Base-by-base conservation (phyloP, 2,113 vertebrate species). In the Aptenodytes patagonicus region DNA sequence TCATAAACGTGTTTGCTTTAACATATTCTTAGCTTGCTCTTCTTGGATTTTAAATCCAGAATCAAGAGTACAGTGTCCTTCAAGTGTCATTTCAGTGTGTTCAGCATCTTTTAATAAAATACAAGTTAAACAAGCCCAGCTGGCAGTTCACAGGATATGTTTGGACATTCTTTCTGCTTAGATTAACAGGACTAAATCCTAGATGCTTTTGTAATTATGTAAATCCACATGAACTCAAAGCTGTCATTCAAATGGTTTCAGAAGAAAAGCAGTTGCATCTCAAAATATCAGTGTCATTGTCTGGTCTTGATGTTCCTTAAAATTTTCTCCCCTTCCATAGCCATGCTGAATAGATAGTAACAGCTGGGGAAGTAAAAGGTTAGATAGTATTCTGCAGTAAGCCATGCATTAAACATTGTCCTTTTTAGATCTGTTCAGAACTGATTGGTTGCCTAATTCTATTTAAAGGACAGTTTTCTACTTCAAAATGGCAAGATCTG, bases 111-210 rank as follows among this genome's bases (percentile, higher is more conserved):
- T 87, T 94, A 47, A 6, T 89, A 87, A 93, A 95, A 82, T 8
- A 42, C 55, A 85, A 93, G 36, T 70, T 93, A 95, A 97, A 92
- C 84, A 93, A 82, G 84, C 81, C 87, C 94, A 95, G 80, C 83
- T 98, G 96, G 91, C 83, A 82, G 32, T 79, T 81, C 64, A 55
- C 15, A 49, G 60, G 83, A 71, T 83, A 55, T 95, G 69, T 94
- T 97, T 98, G 93, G 86, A 86, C 83, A 71, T 94, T 95, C 51
- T 94, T 97, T 95, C 75, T 86, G 34, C 73, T 95, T 87, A 71
- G 82, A 78, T 73, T 93, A 91, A 69, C 20, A 42, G 81, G 25
- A 52, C 34, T 83, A 72, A 85, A 29, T 79, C 64, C 85, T 80
- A 73, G 60, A 78, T 75, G 55, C 38, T 55, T 66, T 70, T 90